phyloP scores from a whole-genome alignment of 2,797 vertebrate genomes.

The Gallinago stenura region DNA sequence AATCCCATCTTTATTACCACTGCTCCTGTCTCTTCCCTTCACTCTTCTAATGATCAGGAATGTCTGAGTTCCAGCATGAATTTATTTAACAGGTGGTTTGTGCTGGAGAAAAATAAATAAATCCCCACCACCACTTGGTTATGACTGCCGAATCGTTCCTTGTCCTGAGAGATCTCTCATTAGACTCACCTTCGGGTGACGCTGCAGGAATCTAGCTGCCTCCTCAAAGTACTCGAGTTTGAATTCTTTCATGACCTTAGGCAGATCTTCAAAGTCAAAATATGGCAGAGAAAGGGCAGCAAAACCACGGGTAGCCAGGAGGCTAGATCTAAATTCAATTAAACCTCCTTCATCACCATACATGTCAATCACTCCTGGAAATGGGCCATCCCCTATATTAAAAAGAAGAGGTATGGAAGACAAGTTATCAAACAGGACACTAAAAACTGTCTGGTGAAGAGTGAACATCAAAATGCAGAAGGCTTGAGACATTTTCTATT shows the following conservation, averaged over 20 bases:
- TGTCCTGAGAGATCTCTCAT: neutral
- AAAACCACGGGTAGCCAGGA: constrained; percentile 84
- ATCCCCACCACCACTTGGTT: too few species aligned
- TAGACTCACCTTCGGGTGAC: constrained; percentile 73
- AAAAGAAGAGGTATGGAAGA: neutral
- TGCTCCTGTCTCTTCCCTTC: neutral
- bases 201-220: constrained; percentile 73
- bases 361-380: constrained; percentile 86
- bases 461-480: neutral
- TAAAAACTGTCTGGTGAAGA: neutral
- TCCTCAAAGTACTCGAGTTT: constrained; percentile 79
- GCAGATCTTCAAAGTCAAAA: constrained; percentile 84
- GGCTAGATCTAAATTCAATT: constrained; percentile 83
- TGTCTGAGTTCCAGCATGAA: neutral
- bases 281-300: constrained; percentile 83
- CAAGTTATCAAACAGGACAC: neutral
- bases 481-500: neutral
- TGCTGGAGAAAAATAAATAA: neutral
- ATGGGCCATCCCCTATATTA: constrained; percentile 83
- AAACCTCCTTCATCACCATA: constrained; percentile 86
- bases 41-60: neutral
- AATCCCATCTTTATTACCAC: neutral
- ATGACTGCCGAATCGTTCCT: neutral
- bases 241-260: constrained; percentile 73
- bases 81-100: neutral